A percentile compares a stretch with the other conserved stretches of the same genome.
Evolutionary conservation across 2,113 vertebrate genomes (phyloP).

Genomic region (Pholis gunnellus): DNA sequence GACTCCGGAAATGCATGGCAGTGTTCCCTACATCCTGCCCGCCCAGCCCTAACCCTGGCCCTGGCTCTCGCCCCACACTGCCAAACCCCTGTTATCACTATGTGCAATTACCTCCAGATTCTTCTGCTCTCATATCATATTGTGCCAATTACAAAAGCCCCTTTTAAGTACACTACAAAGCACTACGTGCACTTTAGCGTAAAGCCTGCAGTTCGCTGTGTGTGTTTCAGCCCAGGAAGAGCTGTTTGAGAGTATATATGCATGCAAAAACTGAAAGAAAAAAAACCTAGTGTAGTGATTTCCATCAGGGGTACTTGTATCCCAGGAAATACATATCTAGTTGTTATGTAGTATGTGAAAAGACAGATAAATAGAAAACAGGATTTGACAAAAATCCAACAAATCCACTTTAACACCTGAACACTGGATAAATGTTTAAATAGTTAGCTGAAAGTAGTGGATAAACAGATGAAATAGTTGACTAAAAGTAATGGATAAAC

Average conservation of each 20-base stretch:
- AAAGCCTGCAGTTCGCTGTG: slow-evolving; percentile 35
- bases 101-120: slow-evolving; percentile 80
- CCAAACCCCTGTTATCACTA: slow-evolving; percentile 81
- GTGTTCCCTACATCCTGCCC: slow-evolving; percentile 82
- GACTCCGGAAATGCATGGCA: slow-evolving; percentile 83
- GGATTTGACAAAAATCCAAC: background rate
- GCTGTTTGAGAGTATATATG: background rate
- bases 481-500: background rate
- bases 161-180: slow-evolving; percentile 51
- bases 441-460: background rate
- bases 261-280: slow-evolving; percentile 8
- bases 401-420: background rate
- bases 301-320: background rate
- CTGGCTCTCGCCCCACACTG: slow-evolving; percentile 65
- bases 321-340: background rate
- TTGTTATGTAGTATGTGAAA: background rate
- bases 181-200: slow-evolving; percentile 41
- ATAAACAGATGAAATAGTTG: background rate
- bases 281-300: background rate
- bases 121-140: slow-evolving; percentile 62
- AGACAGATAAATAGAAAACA: background rate
- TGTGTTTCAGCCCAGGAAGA: slow-evolving; percentile 28
- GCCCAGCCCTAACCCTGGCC: slow-evolving; percentile 72
- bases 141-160: slow-evolving; percentile 66
- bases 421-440: background rate